Percentiles rank a stretch among this genome's conserved stretches.
phyloP scores from a whole-genome alignment of 2,113 vertebrate species.

The Hemiprocne comata region DNA sequence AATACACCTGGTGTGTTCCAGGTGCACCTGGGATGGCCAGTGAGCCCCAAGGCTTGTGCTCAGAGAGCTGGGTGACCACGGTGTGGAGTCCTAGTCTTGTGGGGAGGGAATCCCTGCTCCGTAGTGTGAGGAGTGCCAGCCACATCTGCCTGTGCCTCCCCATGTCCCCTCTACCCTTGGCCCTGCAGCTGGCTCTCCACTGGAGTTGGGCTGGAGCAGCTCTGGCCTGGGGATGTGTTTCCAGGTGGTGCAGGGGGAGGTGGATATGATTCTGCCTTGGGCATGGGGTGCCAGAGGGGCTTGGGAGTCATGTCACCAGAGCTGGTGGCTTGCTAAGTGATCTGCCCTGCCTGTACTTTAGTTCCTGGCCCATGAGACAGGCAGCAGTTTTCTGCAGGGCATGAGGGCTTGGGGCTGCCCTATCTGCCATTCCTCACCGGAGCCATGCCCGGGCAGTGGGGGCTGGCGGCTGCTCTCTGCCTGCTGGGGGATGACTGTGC shows the following conservation, averaged over 20 bases:
- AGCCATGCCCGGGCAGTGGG: neutral
- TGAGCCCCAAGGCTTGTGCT: accelerated
- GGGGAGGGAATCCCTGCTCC: neutral
- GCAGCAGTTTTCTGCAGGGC: neutral
- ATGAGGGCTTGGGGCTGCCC: neutral
- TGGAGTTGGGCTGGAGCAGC: neutral
- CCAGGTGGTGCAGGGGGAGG: no score
- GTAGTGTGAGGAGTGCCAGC: accelerated
- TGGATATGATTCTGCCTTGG: accelerated
- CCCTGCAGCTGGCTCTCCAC: neutral
- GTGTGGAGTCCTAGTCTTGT: neutral
- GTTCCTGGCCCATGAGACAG: neutral
- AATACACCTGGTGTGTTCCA: no score
- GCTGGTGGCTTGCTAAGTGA: neutral
- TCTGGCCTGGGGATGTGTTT: accelerated
- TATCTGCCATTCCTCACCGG: accelerated
- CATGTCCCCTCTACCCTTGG: neutral
- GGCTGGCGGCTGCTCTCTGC: neutral
- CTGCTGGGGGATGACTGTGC: neutral
- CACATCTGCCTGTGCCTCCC: neutral
- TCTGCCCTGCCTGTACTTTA: accelerated
- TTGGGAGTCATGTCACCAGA: neutral
- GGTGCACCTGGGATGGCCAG: accelerated
- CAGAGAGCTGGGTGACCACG: neutral
- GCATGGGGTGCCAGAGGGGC: neutral